These are phyloP conservation scores for Stenolophus ochropezus DNA, from an alignment of 2,888 invertebrate species.

Conservation along the genomic window DNA sequence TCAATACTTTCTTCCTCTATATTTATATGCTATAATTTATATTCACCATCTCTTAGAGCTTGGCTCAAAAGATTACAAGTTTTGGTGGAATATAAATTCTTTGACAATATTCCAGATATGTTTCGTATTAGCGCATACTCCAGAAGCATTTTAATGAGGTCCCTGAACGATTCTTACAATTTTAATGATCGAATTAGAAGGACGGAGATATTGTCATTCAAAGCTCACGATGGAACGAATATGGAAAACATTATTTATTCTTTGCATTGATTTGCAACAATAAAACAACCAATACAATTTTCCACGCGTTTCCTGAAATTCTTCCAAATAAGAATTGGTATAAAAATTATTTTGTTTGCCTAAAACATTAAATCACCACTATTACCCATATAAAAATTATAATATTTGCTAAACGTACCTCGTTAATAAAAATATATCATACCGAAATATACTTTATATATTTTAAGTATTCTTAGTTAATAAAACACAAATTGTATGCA, in stretches of 20 bases:
- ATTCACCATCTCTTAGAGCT: conserved; percentile 68
- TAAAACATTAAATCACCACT: too few species aligned
- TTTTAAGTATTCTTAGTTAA: too few species aligned
- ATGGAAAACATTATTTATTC: conserved; percentile 25
- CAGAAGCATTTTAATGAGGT: conserved; percentile 29
- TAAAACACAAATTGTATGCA: too few species aligned
- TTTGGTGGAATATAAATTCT: conserved; percentile 65
- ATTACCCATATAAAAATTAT: too few species aligned
- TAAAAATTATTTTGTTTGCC: too few species aligned
- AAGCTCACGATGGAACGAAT: neutral
- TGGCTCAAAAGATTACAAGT: conserved; percentile 67
- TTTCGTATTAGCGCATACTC: conserved; percentile 42
- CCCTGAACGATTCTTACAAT: conserved; percentile 23
- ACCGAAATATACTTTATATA: too few species aligned
- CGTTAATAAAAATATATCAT: too few species aligned
- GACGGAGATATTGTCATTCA: conserved; percentile 23
- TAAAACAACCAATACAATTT: neutral
- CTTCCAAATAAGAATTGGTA: too few species aligned
- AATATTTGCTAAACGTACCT: too few species aligned
- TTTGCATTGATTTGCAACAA: neutral
- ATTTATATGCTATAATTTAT: conserved; percentile 71
- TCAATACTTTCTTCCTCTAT: conserved; percentile 66
- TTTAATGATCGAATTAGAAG: conserved; percentile 31
- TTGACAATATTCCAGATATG: conserved; percentile 61
- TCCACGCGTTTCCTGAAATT: neutral